Base-by-base conservation (phyloP, 2,888 invertebrate species). In the Flexamia atlantica region DNA sequence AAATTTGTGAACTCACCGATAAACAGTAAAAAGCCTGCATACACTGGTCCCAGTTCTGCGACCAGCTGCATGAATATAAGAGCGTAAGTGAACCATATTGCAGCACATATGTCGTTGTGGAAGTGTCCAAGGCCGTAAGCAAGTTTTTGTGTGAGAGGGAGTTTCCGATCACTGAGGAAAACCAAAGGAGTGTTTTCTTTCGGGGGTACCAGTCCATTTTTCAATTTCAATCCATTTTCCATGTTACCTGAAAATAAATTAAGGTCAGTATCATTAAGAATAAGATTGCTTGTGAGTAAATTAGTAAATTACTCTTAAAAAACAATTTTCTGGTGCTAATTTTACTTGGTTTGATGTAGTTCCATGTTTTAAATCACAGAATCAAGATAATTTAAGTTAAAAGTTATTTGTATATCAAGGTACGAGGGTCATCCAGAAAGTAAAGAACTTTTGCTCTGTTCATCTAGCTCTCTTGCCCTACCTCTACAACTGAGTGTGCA, bases 81-180 rank as follows among this genome's bases (percentile, higher is more conserved):
- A 72, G 97, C 93, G 90, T 98, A 98, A 0, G 96, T 96, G 90
- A 98, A 98, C 98, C 98, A 98, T 93, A 98, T 95, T 85, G 97
- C 96, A 23, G 97, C 97, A 90, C 97, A 97, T 60, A 98, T 92
- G 90, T 98, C 98, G 90, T 98, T 98, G 87, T 97, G 92, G 79
- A 98, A 93, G 90, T 98, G 98, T 0, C 98, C 98, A 80, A 97
- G 92, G 57, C 94, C 93, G 90, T 95, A 96, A 0, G 94, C 93
- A 23, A 95, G 85, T 83, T 87, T 85, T 57, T 82, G 82, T 14
- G 72, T 17, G 0, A 84, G 53, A 1, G 60, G 60, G 0, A 84
- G 53, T 28, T 53, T 81, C 40, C 50, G 40, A 36, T 81, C 79
- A 25, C 81, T 74, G 32, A 53, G 25, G 14, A 46, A 74, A 0